A percentile compares a stretch with the other conserved stretches of the same genome.
Conservation (phyloP, 1,140 invertebrate genomes). For the Zaprionus davidi region DNA sequence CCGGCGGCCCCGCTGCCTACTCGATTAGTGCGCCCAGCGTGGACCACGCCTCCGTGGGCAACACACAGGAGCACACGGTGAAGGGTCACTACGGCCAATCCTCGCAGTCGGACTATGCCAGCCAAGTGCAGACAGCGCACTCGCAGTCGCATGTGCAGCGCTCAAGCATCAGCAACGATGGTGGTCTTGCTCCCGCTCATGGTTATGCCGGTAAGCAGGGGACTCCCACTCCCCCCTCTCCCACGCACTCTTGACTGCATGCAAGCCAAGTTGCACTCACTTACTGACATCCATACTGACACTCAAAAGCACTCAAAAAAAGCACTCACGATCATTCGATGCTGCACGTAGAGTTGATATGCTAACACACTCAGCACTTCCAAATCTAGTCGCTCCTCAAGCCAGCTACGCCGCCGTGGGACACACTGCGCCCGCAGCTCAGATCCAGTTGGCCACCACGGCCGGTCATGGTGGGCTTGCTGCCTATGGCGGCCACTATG, state of each 20-base stretch:
- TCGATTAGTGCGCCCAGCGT: slow-evolving; percentile 84
- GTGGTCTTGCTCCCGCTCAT: slow-evolving; percentile 68
- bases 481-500: slow-evolving; percentile 50
- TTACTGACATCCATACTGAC: background rate
- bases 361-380: slow-evolving; percentile 40
- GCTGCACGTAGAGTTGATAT: slow-evolving; percentile 54
- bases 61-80: slow-evolving; percentile 86
- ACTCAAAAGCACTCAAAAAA: slow-evolving; percentile 33
- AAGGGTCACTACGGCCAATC: slow-evolving; percentile 86
- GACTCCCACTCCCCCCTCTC: background rate
- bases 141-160: slow-evolving; percentile 85
- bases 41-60: slow-evolving; percentile 85
- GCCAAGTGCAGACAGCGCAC: slow-evolving; percentile 85
- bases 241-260: background rate
- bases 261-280: slow-evolving; percentile 8
- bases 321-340: slow-evolving; percentile 3
- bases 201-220: slow-evolving; percentile 60
- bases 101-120: slow-evolving; percentile 85
- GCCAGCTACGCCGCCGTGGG: slow-evolving; percentile 58
- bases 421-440: slow-evolving; percentile 62
- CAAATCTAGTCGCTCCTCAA: slow-evolving; percentile 61
- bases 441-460: slow-evolving; percentile 44
- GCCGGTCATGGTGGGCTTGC: slow-evolving; percentile 24
- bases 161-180: slow-evolving; percentile 85
- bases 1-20: slow-evolving; percentile 85